Evolutionary conservation across 2,888 invertebrate genomes (phyloP).

Genomic region (Athetis lepigone): DNA sequence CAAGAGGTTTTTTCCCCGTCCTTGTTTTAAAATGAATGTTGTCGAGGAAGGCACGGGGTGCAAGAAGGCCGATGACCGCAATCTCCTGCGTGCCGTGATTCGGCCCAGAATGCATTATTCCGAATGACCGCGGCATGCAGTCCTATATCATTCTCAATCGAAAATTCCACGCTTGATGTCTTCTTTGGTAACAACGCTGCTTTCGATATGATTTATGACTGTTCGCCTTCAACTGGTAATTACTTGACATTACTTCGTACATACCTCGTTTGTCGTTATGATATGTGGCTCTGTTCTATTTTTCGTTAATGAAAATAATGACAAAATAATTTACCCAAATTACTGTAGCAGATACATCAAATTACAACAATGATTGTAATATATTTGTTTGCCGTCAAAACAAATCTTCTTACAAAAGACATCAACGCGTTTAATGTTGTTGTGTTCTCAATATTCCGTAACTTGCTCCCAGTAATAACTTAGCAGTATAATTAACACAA

Average conservation of each 20-base stretch:
- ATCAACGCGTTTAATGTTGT: conserved; percentile 56
- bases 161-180: conserved; percentile 86
- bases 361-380: not conserved
- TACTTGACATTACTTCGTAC: conserved; percentile 71
- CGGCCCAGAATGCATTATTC: conserved; percentile 86
- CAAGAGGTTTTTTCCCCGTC: conserved; percentile 72
- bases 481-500: conserved; percentile 71
- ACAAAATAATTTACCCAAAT: too few species aligned
- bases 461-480: conserved; percentile 67
- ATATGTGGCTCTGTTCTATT: conserved; percentile 39
- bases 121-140: conserved; percentile 79
- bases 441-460: conserved; percentile 49
- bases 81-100: conserved; percentile 78
- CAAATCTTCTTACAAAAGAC: conserved; percentile 56
- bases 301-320: conserved; percentile 1
- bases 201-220: conserved; percentile 87
- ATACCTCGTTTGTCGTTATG: conserved; percentile 49
- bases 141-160: conserved; percentile 84
- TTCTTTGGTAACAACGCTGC: conserved; percentile 81
- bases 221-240: conserved; percentile 71
- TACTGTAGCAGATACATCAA: conserved; percentile 4
- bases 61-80: conserved; percentile 84
- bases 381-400: not conserved
- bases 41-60: conserved; percentile 69
- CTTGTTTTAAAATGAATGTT: conserved; percentile 75